These are phyloP conservation scores for Barnardius zonarius DNA, from an alignment of 2,113 vertebrate species.

Conservation along the genomic window DNA sequence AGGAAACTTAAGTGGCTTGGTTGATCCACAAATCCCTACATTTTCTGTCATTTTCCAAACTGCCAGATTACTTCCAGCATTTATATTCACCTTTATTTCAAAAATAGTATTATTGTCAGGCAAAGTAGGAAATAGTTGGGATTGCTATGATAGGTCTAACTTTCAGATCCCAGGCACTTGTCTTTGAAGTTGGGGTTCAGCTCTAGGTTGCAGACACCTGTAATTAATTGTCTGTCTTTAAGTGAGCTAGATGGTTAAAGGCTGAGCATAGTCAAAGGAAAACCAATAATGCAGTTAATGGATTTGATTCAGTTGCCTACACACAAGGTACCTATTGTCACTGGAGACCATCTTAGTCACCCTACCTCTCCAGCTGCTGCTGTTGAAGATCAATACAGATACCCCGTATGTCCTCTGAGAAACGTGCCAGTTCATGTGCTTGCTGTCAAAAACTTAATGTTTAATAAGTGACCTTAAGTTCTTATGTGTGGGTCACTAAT, in stretches of 20 bases:
- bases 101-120: not conserved
- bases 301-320: not conserved
- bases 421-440: not conserved
- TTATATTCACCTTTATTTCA: not conserved
- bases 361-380: not conserved
- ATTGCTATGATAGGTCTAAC: not conserved
- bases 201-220: not conserved
- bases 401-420: not conserved
- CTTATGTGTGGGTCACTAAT: not conserved
- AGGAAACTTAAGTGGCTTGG: not conserved
- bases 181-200: not conserved
- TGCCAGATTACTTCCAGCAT: not conserved
- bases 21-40: not conserved
- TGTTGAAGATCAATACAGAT: not conserved
- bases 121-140: not conserved
- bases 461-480: not conserved
- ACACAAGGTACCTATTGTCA: not conserved
- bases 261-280: not conserved
- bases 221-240: not conserved
- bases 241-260: not conserved
- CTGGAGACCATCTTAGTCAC: not conserved
- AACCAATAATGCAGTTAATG: not conserved
- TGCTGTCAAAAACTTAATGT: not conserved
- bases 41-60: not conserved
- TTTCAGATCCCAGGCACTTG: not conserved